Evolutionary conservation across 2,888 invertebrate species (phyloP), one percentile per base, ranked within the genome.

Genomic region (Pristionchus maxplancki): DNA sequence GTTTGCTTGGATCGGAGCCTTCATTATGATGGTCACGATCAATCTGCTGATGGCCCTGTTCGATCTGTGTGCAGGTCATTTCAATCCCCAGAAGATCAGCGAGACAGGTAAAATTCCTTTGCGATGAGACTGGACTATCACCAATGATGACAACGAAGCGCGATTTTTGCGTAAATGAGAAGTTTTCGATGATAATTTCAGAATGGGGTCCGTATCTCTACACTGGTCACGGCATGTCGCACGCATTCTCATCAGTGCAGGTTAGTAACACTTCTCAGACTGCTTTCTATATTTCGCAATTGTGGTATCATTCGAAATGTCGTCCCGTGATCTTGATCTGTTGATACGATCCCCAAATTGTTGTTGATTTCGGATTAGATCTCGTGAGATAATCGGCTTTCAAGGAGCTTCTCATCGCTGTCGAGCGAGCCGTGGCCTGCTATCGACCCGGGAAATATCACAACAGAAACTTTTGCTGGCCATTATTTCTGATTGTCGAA

Each of bases 201-300:
- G 78, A n/a, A 20, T 78, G 78, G 78, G 78, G 78, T 5, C 78
- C 78, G 44, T 78, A 78, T 13, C 44, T 78, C 4, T 78, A 78
- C 78, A 78, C 44, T 1, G 78, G 48, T 0, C 78, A 78, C 78
- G 78, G 78, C 8, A 78, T 78, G 78, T 48, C 78, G 0, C 78
- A 78, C 28, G 78, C 78, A 1, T 78, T 78, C 17, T 78, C 78
- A 1, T 78, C 78, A 0, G 78, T 78, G 0, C 78, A 78, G 44
- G 78, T 74, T 53, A 9, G 44, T 58, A 4, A 58, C 24, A 20
- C 17, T 8, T 50, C 15, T 50, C 50, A 50, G 20, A 50, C 20
- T 48, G 8, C 8, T 48, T 17, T 50, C 50, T 11, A 1, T 15
- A 50, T 50, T 20, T 50, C 11, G 50, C 20, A 50, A n/a, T n/a